Conservation (phyloP, 2,888 invertebrate genomes). For the Troglohyphantes excavatus region DNA sequence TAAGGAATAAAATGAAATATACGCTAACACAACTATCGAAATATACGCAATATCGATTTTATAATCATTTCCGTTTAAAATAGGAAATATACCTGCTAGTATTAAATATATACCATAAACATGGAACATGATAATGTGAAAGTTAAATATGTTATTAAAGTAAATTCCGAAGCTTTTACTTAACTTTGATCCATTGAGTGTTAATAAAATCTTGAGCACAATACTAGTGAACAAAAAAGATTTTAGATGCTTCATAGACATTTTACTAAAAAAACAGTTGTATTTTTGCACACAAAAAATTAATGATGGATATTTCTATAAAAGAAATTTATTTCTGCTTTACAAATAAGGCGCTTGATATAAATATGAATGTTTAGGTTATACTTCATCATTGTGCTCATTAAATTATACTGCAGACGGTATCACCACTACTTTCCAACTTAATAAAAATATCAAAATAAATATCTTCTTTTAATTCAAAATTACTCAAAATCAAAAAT, state of each 20-base stretch:
- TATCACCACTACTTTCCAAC: too few relatives aligned
- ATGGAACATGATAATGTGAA: background rate
- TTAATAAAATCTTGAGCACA: background rate
- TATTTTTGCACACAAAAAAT: too few relatives aligned
- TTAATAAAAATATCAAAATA: too few relatives aligned
- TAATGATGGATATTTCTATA: too few relatives aligned
- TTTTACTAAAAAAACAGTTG: background rate
- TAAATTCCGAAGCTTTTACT: background rate
- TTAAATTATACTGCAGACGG: too few relatives aligned
- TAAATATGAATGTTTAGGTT: too few relatives aligned
- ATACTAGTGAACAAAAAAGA: background rate
- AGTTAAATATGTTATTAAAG: background rate
- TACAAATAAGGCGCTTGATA: too few relatives aligned
- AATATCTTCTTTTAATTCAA: too few relatives aligned
- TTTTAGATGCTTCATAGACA: background rate
- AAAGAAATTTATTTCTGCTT: too few relatives aligned
- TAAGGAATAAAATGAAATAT: background rate
- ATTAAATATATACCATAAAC: background rate
- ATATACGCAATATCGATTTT: background rate
- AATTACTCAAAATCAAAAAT: too few relatives aligned
- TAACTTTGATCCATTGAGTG: background rate
- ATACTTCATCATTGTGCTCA: too few relatives aligned
- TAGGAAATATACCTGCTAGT: background rate
- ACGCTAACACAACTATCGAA: background rate
- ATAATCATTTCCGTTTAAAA: background rate